Percentiles rank a stretch among this genome's conserved stretches.
These are phyloP conservation scores for Neomonachus schauinslandi DNA, from an alignment of 2,113 vertebrate genomes.

Conservation along the genomic window DNA sequence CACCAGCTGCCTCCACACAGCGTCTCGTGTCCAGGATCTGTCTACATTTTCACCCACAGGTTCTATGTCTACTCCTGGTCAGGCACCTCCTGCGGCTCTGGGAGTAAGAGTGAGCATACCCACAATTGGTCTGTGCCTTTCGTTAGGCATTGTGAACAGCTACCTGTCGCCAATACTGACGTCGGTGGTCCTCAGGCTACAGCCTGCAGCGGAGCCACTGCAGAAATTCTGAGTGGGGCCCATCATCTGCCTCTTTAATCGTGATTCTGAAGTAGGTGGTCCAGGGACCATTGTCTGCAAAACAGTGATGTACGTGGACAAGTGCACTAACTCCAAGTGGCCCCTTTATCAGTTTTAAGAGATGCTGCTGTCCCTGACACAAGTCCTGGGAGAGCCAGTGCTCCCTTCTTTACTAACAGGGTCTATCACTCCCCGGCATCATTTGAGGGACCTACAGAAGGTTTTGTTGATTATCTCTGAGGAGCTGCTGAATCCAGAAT, in stretches of 20 bases:
- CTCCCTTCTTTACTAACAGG: neutral
- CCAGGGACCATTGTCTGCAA: neutral
- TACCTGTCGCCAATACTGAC: neutral
- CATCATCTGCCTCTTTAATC: neutral
- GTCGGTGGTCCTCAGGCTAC: neutral
- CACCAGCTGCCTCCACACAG: neutral
- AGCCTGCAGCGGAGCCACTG: neutral
- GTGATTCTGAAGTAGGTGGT: neutral
- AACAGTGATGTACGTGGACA: neutral
- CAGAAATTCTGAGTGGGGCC: neutral
- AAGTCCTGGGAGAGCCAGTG: neutral
- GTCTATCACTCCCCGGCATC: neutral
- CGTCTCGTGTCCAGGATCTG: neutral
- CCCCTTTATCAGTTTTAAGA: neutral
- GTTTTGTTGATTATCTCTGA: constrained; percentile 20
- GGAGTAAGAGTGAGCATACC: neutral
- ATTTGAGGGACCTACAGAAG: neutral
- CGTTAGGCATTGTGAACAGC: neutral
- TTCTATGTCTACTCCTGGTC: neutral
- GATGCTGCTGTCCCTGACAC: neutral
- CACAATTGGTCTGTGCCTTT: neutral
- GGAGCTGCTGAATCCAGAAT: neutral
- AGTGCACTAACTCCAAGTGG: neutral
- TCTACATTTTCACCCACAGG: neutral
- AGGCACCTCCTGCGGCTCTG: neutral